phyloP scores from a whole-genome alignment of 2,797 vertebrate species.

The Alfaro cultratus region DNA sequence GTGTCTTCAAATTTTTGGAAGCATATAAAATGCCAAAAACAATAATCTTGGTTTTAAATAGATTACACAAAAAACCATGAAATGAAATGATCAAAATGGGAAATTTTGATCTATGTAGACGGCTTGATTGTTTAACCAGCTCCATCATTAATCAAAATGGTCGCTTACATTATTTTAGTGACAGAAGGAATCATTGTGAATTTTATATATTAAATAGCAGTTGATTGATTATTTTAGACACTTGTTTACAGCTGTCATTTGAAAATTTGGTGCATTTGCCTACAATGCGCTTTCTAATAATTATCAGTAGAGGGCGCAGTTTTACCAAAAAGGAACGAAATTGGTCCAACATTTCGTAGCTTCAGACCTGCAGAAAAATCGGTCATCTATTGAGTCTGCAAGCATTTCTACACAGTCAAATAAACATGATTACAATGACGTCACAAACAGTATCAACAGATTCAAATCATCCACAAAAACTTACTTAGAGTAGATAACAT shows the following conservation, averaged over 20 bases:
- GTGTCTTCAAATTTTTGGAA: background rate
- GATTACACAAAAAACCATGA: background rate
- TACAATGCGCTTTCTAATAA: slow-evolving; percentile 6
- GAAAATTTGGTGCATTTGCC: background rate
- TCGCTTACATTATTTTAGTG: background rate
- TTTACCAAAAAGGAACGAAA: background rate
- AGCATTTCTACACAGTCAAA: background rate
- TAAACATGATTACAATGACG: background rate
- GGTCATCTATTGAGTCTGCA: background rate
- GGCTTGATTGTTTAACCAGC: background rate
- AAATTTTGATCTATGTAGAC: background rate
- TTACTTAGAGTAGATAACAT: background rate
- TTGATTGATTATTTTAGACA: background rate
- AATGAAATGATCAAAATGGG: background rate
- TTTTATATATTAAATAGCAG: background rate
- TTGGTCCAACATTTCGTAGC: background rate
- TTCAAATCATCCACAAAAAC: background rate
- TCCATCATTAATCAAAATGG: background rate
- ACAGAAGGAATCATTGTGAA: background rate
- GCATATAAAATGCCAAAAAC: background rate
- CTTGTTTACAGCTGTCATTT: background rate
- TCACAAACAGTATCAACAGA: background rate
- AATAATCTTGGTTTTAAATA: background rate
- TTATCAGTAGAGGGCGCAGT: slow-evolving; percentile 38
- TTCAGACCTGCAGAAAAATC: background rate